phyloP scores from a whole-genome alignment of 2,888 invertebrate genomes.

The Brassicogethes aeneus region DNA sequence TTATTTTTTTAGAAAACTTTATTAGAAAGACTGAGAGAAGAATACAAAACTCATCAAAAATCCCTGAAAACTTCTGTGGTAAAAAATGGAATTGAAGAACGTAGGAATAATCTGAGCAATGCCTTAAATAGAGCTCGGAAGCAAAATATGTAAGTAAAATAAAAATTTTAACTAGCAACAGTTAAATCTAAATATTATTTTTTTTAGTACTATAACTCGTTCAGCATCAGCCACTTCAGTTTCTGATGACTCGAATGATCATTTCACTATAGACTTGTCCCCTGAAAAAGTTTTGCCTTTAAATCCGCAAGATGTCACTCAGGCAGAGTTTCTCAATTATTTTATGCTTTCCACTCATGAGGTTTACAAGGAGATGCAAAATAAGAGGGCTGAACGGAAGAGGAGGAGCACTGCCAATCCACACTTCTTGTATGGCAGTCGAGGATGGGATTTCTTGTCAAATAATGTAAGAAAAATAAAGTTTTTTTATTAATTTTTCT shows the following conservation, averaged over 20 bases:
- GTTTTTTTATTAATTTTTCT: conserved; percentile 5
- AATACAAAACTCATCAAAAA: conserved; percentile 33
- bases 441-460: conserved; percentile 34
- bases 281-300: conserved; percentile 31
- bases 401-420: conserved; percentile 48
- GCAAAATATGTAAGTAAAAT: conserved; percentile 36
- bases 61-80: conserved; percentile 28
- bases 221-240: conserved; percentile 31
- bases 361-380: conserved; percentile 43
- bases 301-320: conserved; percentile 35
- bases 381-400: conserved; percentile 45
- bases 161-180: conserved; percentile 5
- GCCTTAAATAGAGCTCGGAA: conserved; percentile 36
- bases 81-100: conserved; percentile 34
- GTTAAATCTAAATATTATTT: too few species aligned
- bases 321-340: conserved; percentile 39
- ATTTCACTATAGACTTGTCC: conserved; percentile 26
- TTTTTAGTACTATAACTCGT: conserved; percentile 24
- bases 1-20: conserved; percentile 31
- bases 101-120: conserved; percentile 32
- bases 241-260: conserved; percentile 36
- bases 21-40: conserved; percentile 33
- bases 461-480: too few species aligned
- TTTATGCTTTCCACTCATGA: conserved; percentile 44
- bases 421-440: conserved; percentile 46